Evolutionary conservation across 2,113 vertebrate genomes (phyloP).

Genomic region (Garra rufa): DNA sequence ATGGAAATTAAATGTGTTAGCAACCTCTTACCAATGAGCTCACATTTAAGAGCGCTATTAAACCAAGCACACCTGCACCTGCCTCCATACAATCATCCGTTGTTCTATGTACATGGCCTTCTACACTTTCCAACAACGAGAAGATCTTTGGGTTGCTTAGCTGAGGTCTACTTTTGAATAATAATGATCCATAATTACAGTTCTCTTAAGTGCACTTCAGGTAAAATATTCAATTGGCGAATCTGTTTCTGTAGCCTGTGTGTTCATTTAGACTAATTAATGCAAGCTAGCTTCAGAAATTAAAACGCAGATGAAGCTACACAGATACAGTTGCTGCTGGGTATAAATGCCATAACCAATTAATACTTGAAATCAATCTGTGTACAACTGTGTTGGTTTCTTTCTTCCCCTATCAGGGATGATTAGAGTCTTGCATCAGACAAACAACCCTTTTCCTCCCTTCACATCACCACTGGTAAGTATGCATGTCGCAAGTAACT

Average conservation of each 20-base stretch:
- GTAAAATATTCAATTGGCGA: conserved; percentile 61
- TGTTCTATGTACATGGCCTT: conserved; percentile 51
- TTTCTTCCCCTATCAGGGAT: not conserved
- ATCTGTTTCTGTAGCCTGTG: conserved; percentile 53
- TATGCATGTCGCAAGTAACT: not conserved
- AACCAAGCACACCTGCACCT: conserved; percentile 63
- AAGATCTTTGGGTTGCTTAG: conserved; percentile 55
- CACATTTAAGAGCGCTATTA: conserved; percentile 57
- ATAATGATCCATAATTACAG: conserved; percentile 68
- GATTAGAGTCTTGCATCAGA: not conserved
- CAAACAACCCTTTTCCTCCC: not conserved
- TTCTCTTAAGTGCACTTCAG: conserved; percentile 64
- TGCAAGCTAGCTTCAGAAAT: conserved; percentile 34
- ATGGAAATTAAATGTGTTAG: conserved; percentile 54
- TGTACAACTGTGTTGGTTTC: conserved; percentile 16
- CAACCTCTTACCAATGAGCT: conserved; percentile 42
- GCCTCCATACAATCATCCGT: conserved; percentile 48
- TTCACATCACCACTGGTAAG: not conserved
- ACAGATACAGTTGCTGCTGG: conserved; percentile 39
- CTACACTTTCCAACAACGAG: conserved; percentile 44
- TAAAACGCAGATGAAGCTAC: conserved; percentile 22
- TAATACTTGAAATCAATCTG: conserved; percentile 37
- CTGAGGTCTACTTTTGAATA: conserved; percentile 69
- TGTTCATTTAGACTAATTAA: conserved; percentile 51
- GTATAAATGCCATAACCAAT: conserved; percentile 37